phyloP scores from a whole-genome alignment of 2,113 vertebrate genomes.

The Tapirus terrestris region DNA sequence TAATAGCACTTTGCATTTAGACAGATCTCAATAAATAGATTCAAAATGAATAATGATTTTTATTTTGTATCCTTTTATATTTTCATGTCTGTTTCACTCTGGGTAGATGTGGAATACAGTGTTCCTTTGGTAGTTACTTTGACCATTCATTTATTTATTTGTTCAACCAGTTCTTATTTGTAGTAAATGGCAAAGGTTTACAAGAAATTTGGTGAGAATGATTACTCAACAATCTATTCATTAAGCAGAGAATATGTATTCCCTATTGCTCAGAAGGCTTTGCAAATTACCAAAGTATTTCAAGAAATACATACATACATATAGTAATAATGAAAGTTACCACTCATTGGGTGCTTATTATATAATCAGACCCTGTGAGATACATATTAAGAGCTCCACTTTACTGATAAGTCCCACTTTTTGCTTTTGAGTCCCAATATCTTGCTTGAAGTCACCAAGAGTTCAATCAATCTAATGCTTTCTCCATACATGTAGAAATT shows the following conservation, averaged over 20 bases:
- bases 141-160: neutral
- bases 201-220: neutral
- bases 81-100: neutral
- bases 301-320: neutral
- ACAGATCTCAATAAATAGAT: neutral
- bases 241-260: neutral
- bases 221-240: slow-evolving; percentile 24
- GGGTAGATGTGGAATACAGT: neutral
- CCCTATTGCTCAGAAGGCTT: neutral
- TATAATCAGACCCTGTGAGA: neutral
- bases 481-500: neutral
- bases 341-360: neutral
- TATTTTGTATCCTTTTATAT: neutral
- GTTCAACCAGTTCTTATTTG: neutral
- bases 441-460: neutral
- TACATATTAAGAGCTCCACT: neutral
- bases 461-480: neutral
- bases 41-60: neutral
- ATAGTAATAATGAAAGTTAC: neutral
- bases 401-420: neutral
- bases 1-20: neutral
- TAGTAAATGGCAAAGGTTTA: slow-evolving; percentile 24
- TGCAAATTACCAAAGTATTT: neutral
- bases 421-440: neutral
- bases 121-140: neutral